Base-by-base conservation (phyloP, 1,140 invertebrate species). In the Littorina saxatilis region DNA sequence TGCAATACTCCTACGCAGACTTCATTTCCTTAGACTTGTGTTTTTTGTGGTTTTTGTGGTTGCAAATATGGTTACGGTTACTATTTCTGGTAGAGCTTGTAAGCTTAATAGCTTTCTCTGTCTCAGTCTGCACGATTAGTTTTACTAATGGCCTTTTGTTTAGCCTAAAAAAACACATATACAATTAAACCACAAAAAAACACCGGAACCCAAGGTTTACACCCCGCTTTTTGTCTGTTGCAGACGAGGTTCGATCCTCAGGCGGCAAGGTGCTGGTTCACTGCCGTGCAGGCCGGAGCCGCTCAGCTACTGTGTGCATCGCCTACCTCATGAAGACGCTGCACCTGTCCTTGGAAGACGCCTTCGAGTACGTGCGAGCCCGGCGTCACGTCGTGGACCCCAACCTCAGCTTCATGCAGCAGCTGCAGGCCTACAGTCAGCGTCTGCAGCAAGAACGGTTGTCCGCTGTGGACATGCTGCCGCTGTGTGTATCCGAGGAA, bases 241-340 rank as follows among this genome's bases (percentile, higher is more conserved):
- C 94, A 97, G 96, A 97, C 92, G 95, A 96, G 92, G 96, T 96
- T 70, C 94, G 96, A 83, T 94, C 94, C 90, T 93, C 94, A 63
- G 95, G 95, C 81, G 94, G 95, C 40, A 95, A 95, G 86, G 96
- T 98, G 43, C 93, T 99, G 87, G 95, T 99, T 27, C 98, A 99
- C 91, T 99, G 97, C 93, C 97, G 98, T 88, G 97, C 97, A 23
- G 98, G 98, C 35, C 96, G 99, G 20, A 98, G 97, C 35, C 94
- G 98, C 82, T 98, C 97, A 81, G 96, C 97, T 66, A 98, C 97
- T 29, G 96, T 99, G 82, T 96, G 96, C 86, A 97, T 98, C 84
- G 97, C 97, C n/a, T 99, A 98, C 93, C 94, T 98, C 84, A 98
- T 99, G 97, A 95, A 96, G 86, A 95, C 96, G 92, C 96, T 96